phyloP scores from a whole-genome alignment of 1,140 invertebrate genomes.

The Contarinia nasturtii region DNA sequence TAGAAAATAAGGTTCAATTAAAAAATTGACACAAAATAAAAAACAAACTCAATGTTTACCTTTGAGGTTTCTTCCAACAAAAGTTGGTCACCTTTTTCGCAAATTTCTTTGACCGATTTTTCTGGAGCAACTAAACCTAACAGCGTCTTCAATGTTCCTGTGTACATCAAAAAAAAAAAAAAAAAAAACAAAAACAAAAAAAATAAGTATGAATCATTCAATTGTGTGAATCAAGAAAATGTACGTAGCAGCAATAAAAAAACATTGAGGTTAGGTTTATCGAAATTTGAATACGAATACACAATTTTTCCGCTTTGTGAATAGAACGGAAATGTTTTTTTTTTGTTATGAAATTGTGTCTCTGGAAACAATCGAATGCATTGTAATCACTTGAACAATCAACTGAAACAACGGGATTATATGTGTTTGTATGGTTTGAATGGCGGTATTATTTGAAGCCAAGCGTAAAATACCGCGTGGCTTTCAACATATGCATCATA shows the following conservation, averaged over 20 bases:
- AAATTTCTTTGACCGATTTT: constrained; percentile 77
- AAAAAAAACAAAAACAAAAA: not conserved
- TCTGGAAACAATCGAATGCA: no score
- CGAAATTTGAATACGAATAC: no score
- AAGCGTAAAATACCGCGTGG: constrained; percentile 11
- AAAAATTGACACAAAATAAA: not conserved
- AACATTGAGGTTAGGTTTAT: no score
- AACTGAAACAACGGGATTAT: not conserved
- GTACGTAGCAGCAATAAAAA: no score
- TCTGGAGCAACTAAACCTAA: constrained; percentile 73
- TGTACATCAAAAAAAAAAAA: constrained; percentile 6
- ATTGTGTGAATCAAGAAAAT: no score
- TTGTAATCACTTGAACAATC: no score
- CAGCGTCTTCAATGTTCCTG: constrained; percentile 78
- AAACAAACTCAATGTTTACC: constrained; percentile 26
- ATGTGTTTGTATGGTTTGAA: not conserved
- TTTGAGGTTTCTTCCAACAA: constrained; percentile 84
- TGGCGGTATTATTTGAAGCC: constrained; percentile 4
- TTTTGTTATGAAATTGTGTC: constrained; percentile 12
- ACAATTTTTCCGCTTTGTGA: constrained; percentile 4
- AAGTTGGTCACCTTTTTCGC: constrained; percentile 77
- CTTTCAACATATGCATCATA: not conserved
- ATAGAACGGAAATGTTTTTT: constrained; percentile 4
- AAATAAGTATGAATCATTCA: not conserved
- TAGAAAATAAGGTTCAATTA: not conserved